Evolutionary conservation across 2,888 invertebrate species (phyloP).

Genomic region (Nipponacmea schrenckii): DNA sequence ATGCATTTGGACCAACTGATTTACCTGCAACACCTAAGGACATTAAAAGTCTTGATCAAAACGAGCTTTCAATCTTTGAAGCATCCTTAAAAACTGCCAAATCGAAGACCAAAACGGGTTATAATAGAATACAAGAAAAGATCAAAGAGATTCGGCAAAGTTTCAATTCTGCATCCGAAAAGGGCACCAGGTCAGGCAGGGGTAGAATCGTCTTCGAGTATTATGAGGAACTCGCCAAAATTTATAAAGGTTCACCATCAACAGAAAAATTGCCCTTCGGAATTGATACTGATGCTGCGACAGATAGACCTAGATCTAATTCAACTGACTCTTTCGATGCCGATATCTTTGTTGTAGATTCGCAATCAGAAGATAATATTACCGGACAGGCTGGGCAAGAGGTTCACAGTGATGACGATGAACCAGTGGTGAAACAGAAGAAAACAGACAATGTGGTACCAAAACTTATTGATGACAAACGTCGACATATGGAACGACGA

Average conservation of each 20-base stretch:
- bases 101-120: not conserved
- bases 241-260: not conserved
- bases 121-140: not conserved
- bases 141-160: no score
- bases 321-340: not conserved
- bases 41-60: not conserved
- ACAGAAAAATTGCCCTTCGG: not conserved
- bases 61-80: no score
- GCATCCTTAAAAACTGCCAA: not conserved
- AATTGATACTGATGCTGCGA: not conserved
- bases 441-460: not conserved
- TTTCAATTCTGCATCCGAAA: not conserved
- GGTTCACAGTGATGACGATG: not conserved
- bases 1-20: not conserved
- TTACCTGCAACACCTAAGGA: not conserved
- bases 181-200: not conserved
- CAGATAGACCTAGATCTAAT: not conserved
- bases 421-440: no score
- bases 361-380: not conserved
- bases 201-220: not conserved
- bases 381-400: not conserved
- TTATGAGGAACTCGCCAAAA: not conserved
- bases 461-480: not conserved
- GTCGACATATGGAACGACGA: constrained; percentile 2
- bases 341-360: not conserved